Evolutionary conservation across 92 coral and sea anemone species (phyloP).

Genomic region (Diadumene lineata): DNA sequence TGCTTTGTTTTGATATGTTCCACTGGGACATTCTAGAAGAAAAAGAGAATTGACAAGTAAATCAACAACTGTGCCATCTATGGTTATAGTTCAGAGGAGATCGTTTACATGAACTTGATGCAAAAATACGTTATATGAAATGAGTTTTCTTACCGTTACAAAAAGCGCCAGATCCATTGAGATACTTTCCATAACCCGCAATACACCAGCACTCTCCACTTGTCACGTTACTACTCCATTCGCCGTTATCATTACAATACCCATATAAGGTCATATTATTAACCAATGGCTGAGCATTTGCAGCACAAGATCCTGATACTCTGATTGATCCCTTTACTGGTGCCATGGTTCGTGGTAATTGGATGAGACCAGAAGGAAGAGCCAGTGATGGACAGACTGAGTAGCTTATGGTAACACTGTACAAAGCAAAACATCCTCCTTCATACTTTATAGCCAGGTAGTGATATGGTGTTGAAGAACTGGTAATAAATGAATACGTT

Average conservation of each 20-base stretch:
- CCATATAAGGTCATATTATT: conserved; percentile 43
- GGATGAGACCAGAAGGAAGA: conserved; percentile 43
- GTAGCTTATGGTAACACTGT: conserved; percentile 42
- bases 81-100: too few species aligned
- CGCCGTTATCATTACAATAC: conserved; percentile 54
- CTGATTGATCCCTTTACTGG: conserved; percentile 51
- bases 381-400: conserved; percentile 47
- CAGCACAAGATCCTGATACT: conserved; percentile 47
- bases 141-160: conserved; percentile 29
- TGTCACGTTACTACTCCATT: conserved; percentile 42
- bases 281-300: conserved; percentile 40
- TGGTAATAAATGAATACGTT: conserved; percentile 23
- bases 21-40: conserved; percentile 37
- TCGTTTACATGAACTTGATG: too few species aligned
- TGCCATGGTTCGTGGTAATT: conserved; percentile 53
- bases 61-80: not conserved
- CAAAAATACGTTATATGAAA: too few species aligned
- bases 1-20: conserved; percentile 44
- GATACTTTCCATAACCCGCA: conserved; percentile 46
- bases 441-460: conserved; percentile 55
- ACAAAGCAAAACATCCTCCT: conserved; percentile 53
- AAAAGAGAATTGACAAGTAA: not conserved
- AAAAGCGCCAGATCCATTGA: conserved; percentile 3
- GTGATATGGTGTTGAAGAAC: conserved; percentile 32
- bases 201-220: conserved; percentile 55